Base-by-base conservation (phyloP, 1,140 invertebrate species). In the Pogonomyrmex californicus region DNA sequence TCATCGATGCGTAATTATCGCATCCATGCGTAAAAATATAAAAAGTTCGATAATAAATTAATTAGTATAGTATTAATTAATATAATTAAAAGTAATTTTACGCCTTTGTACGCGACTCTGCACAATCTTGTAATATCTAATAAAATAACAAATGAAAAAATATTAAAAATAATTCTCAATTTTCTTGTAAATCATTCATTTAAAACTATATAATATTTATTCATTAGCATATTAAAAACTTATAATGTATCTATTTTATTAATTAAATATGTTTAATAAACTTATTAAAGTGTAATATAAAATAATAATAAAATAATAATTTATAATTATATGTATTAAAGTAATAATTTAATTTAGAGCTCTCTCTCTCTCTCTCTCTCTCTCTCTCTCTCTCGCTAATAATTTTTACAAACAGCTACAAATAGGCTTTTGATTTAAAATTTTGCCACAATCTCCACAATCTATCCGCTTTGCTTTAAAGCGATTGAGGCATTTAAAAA, bases 51-150 rank as follows among this genome's bases (percentile, higher is more conserved):
- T 76, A 17, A 58, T 44, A 23, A 14, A 9, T 5, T 33, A 9
- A 33, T 30, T 36, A 38, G 2, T 14, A 47, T n/a, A n/a, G n/a
- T n/a, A 9, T 5, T 33, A 9, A 33, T 30, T 36, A 38, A 1
- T 14, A 47, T 33, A 60, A 76, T 41, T n/a, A 5, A 23, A 10
- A 44, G 7, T 33, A 14, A 41, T 76, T 60, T 60, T 30, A 3
- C 23, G 3, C 23, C 12, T 76, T 76, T 33, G 1, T 76, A 2
- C 30, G 2, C 12, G 41, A 62, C 4, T 62, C 14, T 62, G 2
- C n/a, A 49, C n/a, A 30, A 30, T 76, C 33, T 76, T 76, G n/a
- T 44, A 75, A 60, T 47, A 33, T 41, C 30, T 58, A n/a, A 58
- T 12, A 30, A 44, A 70, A 7, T 30, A 10, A 30, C 30, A 12